Percentiles rank a stretch among this genome's conserved stretches.
Evolutionary conservation across 2,797 vertebrate species (phyloP).

Genomic region (Periparus ater): DNA sequence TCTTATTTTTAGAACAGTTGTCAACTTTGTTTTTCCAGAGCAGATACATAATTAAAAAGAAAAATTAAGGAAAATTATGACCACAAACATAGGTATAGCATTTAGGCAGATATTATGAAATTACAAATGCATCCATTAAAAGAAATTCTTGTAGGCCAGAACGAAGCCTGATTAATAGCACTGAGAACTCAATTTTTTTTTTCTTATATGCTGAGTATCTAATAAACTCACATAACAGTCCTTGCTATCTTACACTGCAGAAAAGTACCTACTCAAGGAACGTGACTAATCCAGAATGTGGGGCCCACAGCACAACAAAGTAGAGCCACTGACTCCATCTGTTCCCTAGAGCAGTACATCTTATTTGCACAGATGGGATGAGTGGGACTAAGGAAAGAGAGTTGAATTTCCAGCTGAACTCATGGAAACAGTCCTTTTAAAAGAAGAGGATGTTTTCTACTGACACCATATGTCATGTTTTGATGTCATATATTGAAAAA

Average conservation of each 20-base stretch:
- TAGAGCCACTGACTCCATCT: constrained; percentile 8
- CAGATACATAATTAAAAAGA: not conserved
- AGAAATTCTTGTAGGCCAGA: not conserved
- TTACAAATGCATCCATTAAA: not conserved
- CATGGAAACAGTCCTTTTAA: not conserved
- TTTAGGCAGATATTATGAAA: not conserved
- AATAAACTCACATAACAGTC: not conserved
- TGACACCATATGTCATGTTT: not conserved
- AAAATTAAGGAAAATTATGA: not conserved
- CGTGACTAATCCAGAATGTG: not conserved
- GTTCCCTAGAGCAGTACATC: not conserved
- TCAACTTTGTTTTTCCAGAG: not conserved
- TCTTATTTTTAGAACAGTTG: not conserved
- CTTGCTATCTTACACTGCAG: not conserved
- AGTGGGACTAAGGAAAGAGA: not conserved
- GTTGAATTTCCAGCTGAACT: not conserved
- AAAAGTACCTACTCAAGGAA: not conserved
- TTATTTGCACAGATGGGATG: constrained; percentile 30
- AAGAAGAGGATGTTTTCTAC: not conserved
- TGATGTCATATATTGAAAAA: not conserved
- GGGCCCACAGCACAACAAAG: not conserved
- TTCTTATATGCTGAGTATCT: not conserved
- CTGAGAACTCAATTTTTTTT: not conserved
- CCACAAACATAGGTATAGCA: not conserved
- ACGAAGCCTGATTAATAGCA: not conserved